Evolutionary conservation across 2,888 invertebrate species (phyloP), one percentile per base, ranked within the genome.

Genomic region (Cephus pulcher): DNA sequence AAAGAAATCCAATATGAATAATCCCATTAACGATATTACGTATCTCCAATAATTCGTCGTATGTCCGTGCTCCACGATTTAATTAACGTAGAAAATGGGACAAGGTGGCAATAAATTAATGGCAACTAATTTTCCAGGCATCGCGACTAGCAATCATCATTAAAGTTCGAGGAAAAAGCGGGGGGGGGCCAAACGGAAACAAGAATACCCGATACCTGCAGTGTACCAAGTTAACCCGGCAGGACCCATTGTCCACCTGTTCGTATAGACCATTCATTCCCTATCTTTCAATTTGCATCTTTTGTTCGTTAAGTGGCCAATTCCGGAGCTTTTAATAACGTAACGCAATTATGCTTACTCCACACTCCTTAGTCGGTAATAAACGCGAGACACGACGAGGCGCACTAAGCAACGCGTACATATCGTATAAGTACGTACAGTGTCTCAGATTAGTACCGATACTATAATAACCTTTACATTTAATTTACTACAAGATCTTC

Each of bases 221-320:
- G 12, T 56, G 56, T 56, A 56, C 56, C 56, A 23, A 56, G 9
- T 56, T 56, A 56, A 56, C 56, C 2, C 23, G 23, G 9, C 35
- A 34, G n/a, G 34, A 56, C 71, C 78, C 35, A 75, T 75, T 75
- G 78, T 75, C 75, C 75, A 75, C 37, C 69, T 75, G 75, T 77
- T 69, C 77, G 69, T 78, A 79, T 56, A 23, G 23, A 56, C 82
- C 80, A 80, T 82, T 83, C 79, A 78, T 79, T 77, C 78, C 40
- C 84, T 87, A 88, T 87, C 84, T 82, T 86, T 84, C 86, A 84
- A 85, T 86, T 87, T 86, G 80, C 84, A 78, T 84, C 85, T 84
- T 84, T 86, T 86, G 86, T 88, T 85, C 80, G 79, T 74, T 84
- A 84, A 86, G 82, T 83, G 77, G 77, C 77, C 84, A 78, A 84